Evolutionary conservation across 2,797 vertebrate species (phyloP).

Genomic region (Aotus griseimembra): DNA sequence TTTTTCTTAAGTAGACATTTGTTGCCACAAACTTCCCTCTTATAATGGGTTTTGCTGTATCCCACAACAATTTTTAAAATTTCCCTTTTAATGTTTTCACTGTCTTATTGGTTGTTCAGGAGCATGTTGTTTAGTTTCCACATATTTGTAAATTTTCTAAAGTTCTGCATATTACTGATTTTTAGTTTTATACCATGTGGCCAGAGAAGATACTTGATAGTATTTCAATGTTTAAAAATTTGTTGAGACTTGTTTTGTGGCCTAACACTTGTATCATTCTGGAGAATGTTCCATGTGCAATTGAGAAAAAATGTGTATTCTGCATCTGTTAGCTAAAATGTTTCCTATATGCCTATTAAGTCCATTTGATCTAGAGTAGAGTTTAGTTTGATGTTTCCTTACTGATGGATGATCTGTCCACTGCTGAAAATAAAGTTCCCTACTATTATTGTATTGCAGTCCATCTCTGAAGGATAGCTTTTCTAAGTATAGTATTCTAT

Average conservation of each 20-base stretch:
- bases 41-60: not conserved
- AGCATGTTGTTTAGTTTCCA: not conserved
- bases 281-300: not conserved
- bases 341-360: not conserved
- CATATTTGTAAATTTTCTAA: not conserved
- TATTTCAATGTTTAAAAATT: not conserved
- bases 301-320: not conserved
- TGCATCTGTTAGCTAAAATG: not conserved
- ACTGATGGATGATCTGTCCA: not conserved
- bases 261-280: not conserved
- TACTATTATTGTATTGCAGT: not conserved
- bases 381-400: not conserved
- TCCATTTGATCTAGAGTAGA: not conserved
- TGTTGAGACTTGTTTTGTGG: not conserved
- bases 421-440: not conserved
- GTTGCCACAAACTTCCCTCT: not conserved
- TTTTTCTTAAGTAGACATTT: not conserved
- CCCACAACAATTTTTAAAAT: not conserved
- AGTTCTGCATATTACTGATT: not conserved
- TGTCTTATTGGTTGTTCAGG: not conserved
- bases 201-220: not conserved
- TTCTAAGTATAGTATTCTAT: not conserved
- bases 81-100: not conserved
- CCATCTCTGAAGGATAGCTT: not conserved
- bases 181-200: not conserved